A percentile compares a stretch with the other conserved stretches of the same genome.
Conservation (phyloP, 1,140 invertebrate genomes). For the Sipha flava region DNA sequence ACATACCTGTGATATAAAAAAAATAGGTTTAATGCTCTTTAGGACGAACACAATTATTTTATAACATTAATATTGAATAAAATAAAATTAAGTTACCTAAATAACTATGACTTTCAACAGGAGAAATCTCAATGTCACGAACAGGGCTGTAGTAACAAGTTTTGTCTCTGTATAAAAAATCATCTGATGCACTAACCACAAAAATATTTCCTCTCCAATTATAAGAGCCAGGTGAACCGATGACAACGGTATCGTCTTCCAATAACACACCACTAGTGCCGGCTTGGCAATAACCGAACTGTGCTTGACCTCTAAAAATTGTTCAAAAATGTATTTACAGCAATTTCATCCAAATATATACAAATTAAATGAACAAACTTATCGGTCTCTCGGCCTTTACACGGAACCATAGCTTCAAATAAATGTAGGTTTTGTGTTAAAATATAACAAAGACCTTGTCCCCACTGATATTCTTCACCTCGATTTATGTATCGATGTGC, state of each 20-base stretch:
- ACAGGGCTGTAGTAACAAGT: slow-evolving; percentile 65
- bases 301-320: slow-evolving; percentile 38
- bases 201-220: slow-evolving; percentile 85
- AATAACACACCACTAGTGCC: slow-evolving; percentile 76
- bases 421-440: slow-evolving; percentile 64
- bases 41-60: too few species aligned
- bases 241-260: slow-evolving; percentile 66
- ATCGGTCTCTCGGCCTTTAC: slow-evolving; percentile 61
- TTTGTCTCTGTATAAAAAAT: slow-evolving; percentile 66
- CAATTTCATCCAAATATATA: neutral
- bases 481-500: slow-evolving; percentile 77
- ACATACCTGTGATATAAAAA: slow-evolving; percentile 82
- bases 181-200: slow-evolving; percentile 62
- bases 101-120: slow-evolving; percentile 85
- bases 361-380: slow-evolving; percentile 51
- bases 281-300: slow-evolving; percentile 86
- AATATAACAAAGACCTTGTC: slow-evolving; percentile 81
- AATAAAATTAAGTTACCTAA: slow-evolving; percentile 50
- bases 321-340: neutral
- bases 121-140: slow-evolving; percentile 52
- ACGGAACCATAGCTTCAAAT: slow-evolving; percentile 66
- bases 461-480: slow-evolving; percentile 63
- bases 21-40: too few species aligned
- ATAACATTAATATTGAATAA: neutral
- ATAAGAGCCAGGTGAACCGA: slow-evolving; percentile 80